phyloP scores from a whole-genome alignment of 92 coral and sea anemone genomes.

The Blastomussa wellsi region DNA sequence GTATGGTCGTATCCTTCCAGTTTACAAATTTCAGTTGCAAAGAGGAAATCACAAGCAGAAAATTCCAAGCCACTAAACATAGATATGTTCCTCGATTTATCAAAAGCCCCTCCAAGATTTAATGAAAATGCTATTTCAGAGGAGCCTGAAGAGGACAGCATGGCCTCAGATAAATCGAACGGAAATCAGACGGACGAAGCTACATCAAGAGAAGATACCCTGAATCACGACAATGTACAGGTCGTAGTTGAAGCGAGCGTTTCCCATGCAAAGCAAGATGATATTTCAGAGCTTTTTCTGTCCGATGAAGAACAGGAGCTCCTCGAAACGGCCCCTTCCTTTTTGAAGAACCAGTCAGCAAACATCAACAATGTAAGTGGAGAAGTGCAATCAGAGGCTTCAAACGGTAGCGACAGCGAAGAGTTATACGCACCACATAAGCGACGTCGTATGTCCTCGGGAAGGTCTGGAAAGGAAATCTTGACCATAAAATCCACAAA shows the following conservation, averaged over 20 bases:
- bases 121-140: conserved; percentile 13
- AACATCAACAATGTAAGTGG: not conserved
- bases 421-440: not conserved
- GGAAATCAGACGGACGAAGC: not conserved
- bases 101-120: conserved; percentile 64
- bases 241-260: not conserved
- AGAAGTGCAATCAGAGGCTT: not conserved
- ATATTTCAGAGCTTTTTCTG: not conserved
- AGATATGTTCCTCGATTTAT: conserved; percentile 63
- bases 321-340: not conserved
- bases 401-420: not conserved
- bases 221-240: not conserved
- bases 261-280: not conserved
- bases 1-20: conserved; percentile 83
- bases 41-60: not conserved
- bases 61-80: conserved; percentile 17
- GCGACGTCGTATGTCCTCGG: not conserved
- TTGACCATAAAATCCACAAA: not conserved
- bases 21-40: conserved; percentile 24
- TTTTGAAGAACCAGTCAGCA: not conserved
- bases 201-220: not conserved
- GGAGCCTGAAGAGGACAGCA: conserved; percentile 17
- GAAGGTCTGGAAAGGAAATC: not conserved
- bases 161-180: not conserved
- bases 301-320: not conserved